Base-by-base conservation (phyloP, 2,797 vertebrate genomes). In the Enteromius treurensis region DNA sequence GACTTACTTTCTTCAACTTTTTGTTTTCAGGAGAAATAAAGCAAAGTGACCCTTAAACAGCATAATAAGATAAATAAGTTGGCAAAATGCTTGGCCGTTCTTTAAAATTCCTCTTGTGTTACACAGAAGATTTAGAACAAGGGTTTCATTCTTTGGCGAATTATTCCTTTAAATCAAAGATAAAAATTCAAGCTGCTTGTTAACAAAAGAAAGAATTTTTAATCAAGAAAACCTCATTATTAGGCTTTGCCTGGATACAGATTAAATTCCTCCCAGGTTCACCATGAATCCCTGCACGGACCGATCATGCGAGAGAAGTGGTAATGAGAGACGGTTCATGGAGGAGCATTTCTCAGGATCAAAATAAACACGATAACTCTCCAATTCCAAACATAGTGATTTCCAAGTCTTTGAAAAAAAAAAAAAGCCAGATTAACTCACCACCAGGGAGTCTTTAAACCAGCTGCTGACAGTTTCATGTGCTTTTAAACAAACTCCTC, bases 151-250 rank as follows among this genome's bases (percentile, higher is more conserved):
- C 32, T 40, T 15, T 9, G 11, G 73, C 40, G 21, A 37, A 55
- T 55, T 55, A 37, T 8, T 75, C 19, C 49, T 37, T 53, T 34
- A 32, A 32, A 15, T 51, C 26, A 37, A 55, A 55, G 70, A 73
- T 32, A 58, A 77, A 53, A 77, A 86, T 62, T 64, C 32, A 81
- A 78, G 53, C 49, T 17, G 37, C 49, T 87, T 83, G 84, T 77
- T 85, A 88, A 86, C 81, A 76, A 68, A 62, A 42, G 19, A 77
- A 81, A 86, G 83, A 87, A 91, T 88, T 83, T 74, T 53, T 86
- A 88, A 93, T 94, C 91, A 91, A 94, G 92, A 92, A 87, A 55
- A 87, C 83, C 93, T 93, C 91, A 92, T 94, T 93, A 93, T 91
- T 89, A 82, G 86, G 84, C 87, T 89, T 92, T 91, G 90, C 87